Evolutionary conservation across 1,140 invertebrate species (phyloP).

Genomic region (Apis dorsata): DNA sequence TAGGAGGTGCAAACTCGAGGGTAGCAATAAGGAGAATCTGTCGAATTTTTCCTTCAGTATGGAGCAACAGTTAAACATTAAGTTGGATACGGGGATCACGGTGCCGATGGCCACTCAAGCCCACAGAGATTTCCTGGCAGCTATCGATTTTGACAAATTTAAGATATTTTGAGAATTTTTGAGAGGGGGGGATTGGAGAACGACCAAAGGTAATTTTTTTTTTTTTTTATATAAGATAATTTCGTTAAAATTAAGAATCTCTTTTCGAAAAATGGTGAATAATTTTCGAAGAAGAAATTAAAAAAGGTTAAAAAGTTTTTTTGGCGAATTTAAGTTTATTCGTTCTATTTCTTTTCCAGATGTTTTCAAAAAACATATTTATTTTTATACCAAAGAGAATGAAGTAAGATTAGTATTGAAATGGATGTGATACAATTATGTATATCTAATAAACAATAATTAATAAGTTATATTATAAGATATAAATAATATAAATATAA

Average conservation of each 20-base stretch:
- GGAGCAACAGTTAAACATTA: not conserved
- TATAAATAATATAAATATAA: not conserved
- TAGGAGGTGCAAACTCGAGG: not conserved
- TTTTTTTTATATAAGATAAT: too few species aligned
- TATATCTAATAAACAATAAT: not conserved
- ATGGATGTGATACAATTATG: not conserved
- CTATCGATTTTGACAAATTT: constrained; percentile 8
- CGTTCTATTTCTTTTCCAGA: not conserved
- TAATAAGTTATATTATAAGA: not conserved
- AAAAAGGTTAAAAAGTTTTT: too few species aligned
- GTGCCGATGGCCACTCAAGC: not conserved
- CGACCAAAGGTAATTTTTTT: too few species aligned
- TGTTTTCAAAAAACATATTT: not conserved
- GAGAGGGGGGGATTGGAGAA: not conserved
- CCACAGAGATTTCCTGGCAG: constrained; percentile 2
- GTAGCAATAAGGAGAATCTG: not conserved
- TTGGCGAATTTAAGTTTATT: too few species aligned
- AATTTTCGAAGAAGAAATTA: too few species aligned
- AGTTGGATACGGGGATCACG: not conserved
- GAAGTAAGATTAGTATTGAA: not conserved
- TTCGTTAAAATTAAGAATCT: too few species aligned
- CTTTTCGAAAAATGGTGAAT: too few species aligned
- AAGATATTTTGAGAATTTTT: not conserved
- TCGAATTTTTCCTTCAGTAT: not conserved
- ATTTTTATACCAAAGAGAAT: not conserved